Base-by-base conservation (phyloP, 2,797 vertebrate genomes). In the Microchirus variegatus region DNA sequence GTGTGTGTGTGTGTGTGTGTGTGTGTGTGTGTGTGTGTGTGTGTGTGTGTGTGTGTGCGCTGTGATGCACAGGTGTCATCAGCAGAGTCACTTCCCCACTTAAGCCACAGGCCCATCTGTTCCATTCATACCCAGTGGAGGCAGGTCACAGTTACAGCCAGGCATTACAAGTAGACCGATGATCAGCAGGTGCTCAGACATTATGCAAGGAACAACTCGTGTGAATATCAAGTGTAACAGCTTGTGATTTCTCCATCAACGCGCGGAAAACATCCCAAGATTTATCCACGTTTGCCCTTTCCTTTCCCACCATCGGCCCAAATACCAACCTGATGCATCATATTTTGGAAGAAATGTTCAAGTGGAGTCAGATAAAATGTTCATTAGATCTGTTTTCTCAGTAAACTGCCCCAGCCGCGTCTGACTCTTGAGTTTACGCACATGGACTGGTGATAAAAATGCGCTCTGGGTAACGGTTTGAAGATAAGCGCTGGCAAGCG, bases 21-120 rank as follows among this genome's bases (percentile, higher is more conserved):
- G 18, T 22, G 19, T 19, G 63, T 22, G 17, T 12, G 45, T 47
- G 43, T 44, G 43, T 9, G 43, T 44, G 43, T 44, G 43, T 47
- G 45, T 47, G 45, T 22, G 18, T 22, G 19, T 19, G 17, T 12
- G 45, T 46, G 45, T 19, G 10, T 18, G 57, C 6, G 0, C 5
- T 51, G n/a, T 57, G 73, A 64, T 44, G 70, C 77, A 61, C 86
- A 89, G 85, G 81, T 89, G 85, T 72, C 79, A 67, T 67, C 78
- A 50, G 66, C 63, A 74, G 70, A 80, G 67, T 63, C 70, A 43
- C 67, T 61, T 70, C 61, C 53, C 63, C 71, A 51, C 69, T 66
- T 75, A 78, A 83, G 65, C 61, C 52, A 56, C 54, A 16, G 40
- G 53, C 31, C 85, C 86, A 90, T 91, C 87, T 87, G 88, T 80